phyloP scores from a whole-genome alignment of 2,113 vertebrate species.

The Cettia cetti region DNA sequence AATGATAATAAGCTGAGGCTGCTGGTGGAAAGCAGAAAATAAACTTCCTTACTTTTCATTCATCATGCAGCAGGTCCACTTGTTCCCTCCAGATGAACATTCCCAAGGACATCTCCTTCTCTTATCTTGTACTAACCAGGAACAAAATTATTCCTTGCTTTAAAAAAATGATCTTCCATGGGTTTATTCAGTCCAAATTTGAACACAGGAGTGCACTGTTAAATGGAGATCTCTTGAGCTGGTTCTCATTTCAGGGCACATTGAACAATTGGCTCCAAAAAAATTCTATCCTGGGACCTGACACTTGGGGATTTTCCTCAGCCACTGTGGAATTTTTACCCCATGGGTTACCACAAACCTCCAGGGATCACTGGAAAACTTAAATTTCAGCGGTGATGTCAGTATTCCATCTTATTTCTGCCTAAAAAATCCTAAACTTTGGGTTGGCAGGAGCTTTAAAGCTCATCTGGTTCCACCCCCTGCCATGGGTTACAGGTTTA shows the following conservation, averaged over 20 bases:
- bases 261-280: background rate
- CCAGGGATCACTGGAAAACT: background rate
- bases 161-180: background rate
- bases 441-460: background rate
- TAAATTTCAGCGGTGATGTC: fast-evolving
- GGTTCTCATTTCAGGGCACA: background rate
- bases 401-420: background rate
- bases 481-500: background rate
- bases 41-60: conserved; percentile 10
- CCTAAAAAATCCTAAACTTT: background rate
- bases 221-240: background rate
- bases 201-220: background rate
- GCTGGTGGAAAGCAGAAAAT: conserved; percentile 9
- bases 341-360: background rate
- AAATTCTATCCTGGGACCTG: background rate
- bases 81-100: background rate
- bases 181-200: background rate
- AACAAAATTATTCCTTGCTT: background rate
- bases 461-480: background rate
- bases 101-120: background rate
- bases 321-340: background rate
- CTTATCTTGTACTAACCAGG: background rate
- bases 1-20: background rate
- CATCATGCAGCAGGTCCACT: background rate
- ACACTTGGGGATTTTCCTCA: background rate